These are phyloP conservation scores for Acropora tenuis DNA, from an alignment of 64 coral and sea anemone species.

Conservation along the genomic window DNA sequence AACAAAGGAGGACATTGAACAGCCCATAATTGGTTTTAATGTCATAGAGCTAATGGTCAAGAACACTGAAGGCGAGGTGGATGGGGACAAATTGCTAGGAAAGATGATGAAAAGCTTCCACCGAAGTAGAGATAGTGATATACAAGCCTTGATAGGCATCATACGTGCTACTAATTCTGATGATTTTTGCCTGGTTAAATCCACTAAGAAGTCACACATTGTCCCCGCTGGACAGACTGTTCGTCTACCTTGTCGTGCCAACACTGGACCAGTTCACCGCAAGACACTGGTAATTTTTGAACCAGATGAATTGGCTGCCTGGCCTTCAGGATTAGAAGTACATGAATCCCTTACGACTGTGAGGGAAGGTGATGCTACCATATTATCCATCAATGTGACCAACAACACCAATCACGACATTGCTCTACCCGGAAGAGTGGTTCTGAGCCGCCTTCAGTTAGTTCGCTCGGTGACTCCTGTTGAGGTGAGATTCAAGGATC, in stretches of 20 bases:
- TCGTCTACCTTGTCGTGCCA: constrained; percentile 40
- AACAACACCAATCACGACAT: constrained; percentile 67
- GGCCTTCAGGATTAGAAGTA: constrained; percentile 47
- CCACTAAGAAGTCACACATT: constrained; percentile 40
- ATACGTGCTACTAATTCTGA: too few relatives aligned
- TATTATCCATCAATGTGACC: constrained; percentile 43
- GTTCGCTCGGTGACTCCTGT: constrained; percentile 72
- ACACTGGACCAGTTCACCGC: constrained; percentile 47
- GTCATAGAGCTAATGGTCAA: too few relatives aligned
- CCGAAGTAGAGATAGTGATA: too few relatives aligned
- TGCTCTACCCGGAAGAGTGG: constrained; percentile 48
- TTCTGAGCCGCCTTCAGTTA: constrained; percentile 55
- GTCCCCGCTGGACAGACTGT: constrained; percentile 50
- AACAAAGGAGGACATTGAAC: too few relatives aligned
- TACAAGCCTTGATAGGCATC: too few relatives aligned
- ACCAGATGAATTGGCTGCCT: constrained; percentile 57
- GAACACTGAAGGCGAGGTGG: too few relatives aligned
- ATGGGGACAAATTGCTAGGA: background rate
- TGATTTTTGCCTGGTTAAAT: constrained; percentile 57
- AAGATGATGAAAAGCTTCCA: background rate
- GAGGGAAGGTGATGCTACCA: constrained; percentile 35
- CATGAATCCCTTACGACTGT: constrained; percentile 67
- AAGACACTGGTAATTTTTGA: constrained; percentile 62
- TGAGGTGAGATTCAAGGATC: constrained; percentile 57
- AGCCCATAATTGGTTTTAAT: too few relatives aligned